Evolutionary conservation across 2,888 invertebrate species (phyloP).

Genomic region (Amblyjoppa fuscipennis): DNA sequence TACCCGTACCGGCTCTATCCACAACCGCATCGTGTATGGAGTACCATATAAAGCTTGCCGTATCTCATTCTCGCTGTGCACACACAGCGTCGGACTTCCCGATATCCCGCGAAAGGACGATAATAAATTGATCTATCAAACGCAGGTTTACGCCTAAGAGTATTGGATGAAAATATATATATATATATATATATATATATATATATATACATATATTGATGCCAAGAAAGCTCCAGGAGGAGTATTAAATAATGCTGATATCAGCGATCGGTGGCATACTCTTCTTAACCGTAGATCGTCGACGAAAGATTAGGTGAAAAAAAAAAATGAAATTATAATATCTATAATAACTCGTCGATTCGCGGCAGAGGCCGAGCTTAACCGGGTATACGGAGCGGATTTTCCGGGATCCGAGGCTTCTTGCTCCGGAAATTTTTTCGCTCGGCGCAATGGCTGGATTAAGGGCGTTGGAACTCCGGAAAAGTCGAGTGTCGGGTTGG

Average conservation of each 20-base stretch:
- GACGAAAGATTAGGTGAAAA: conserved; percentile 1
- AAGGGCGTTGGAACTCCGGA: conserved; percentile 9
- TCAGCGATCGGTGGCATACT: conserved; percentile 21
- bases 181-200: neutral
- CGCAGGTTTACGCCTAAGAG: conserved; percentile 59
- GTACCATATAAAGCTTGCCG: conserved; percentile 40
- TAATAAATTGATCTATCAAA: conserved; percentile 68
- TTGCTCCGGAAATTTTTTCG: conserved; percentile 16
- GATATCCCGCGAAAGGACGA: conserved; percentile 39
- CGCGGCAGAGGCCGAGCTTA: neutral
- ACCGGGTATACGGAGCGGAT: conserved; percentile 22
- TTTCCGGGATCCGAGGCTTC: neutral
- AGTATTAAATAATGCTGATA: conserved; percentile 59
- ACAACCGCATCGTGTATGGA: conserved; percentile 20
- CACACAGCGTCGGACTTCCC: conserved; percentile 8
- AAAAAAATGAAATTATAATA: conserved; percentile 43
- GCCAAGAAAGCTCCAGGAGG: neutral
- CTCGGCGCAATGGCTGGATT: conserved; percentile 41
- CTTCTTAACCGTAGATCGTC: conserved; percentile 2
- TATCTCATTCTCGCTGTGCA: conserved; percentile 29
- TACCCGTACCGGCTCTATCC: conserved; percentile 1
- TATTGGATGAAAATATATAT: conserved; percentile 47
- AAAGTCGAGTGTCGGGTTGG: conserved; percentile 17
- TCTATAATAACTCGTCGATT: conserved; percentile 41
- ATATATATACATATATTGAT: conserved; percentile 31